Base-by-base conservation (phyloP, 1,140 invertebrate species). In the Amyelois transitella region DNA sequence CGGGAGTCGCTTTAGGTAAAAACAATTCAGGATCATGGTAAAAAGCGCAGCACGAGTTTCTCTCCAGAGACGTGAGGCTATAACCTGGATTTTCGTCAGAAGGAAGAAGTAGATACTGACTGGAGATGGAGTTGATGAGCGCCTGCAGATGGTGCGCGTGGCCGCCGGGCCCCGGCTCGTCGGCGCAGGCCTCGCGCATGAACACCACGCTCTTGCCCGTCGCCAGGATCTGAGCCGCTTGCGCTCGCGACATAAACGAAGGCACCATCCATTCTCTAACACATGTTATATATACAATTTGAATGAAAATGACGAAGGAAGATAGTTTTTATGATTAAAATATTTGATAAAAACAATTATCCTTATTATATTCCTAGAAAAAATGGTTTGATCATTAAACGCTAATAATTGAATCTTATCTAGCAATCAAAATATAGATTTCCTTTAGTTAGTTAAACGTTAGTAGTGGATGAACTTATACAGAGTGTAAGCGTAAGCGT, bases 161-260 rank as follows among this genome's bases (percentile, higher is more conserved):
- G 72, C 92, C 91, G 77, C 95, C 93, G 55, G 98, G 92, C 60
- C 92, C 91, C 47, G 93, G 93, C 88, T 91, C 96, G 92, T 97
- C 94, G 59, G 96, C 93, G 88, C 97, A 98, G 28, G 98, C 93
- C 82, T 97, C 94, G 18, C 96, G 91, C 59, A 99, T 90, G 86
- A 98, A 98, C 82, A 98, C 97, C 48, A 99, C 97, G 75, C 95
- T 97, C 87, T 99, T 99, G 25, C 97, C 97, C 12, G 96, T 97
- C 3, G 94, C 93, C 7, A 98, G 88, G 64, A 99, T 97, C 88
- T 95, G 93, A 53, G 93, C 91, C 0, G 95, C 95, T 68, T 93
- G 90, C 49, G 91, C 89, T 53, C 90, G 90, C n/a, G 90, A 91
- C 57, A 97, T 94, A 70, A 97, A 96, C 44, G 91, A 92, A 19